phyloP scores from a whole-genome alignment of 2,113 vertebrate genomes.

The Gambusia affinis region DNA sequence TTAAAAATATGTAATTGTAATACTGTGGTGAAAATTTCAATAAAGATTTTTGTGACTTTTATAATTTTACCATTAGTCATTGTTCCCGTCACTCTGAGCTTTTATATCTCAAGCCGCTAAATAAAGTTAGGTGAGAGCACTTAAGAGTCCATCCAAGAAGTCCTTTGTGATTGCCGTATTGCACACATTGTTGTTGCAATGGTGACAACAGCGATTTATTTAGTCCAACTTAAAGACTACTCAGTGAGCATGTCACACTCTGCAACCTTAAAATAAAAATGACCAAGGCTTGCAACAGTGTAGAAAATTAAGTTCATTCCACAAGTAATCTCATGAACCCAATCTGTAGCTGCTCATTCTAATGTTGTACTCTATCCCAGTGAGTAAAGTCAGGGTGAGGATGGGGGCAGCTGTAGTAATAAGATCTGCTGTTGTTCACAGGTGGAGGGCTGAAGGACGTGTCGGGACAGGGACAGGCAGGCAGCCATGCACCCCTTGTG shows the following conservation, averaged over 20 bases:
- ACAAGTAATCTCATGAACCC: conserved; percentile 7
- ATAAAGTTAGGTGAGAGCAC: too few species aligned
- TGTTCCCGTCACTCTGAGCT: too few species aligned
- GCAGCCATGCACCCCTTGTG: conserved; percentile 1
- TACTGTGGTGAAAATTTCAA: too few species aligned
- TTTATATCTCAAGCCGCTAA: too few species aligned
- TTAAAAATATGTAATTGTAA: too few species aligned
- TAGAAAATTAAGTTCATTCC: not conserved
- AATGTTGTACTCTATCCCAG: not conserved
- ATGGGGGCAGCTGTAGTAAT: conserved; percentile 8
- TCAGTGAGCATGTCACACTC: not conserved
- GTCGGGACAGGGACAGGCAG: conserved; percentile 14
- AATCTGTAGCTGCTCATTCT: not conserved
- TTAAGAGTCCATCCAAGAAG: not conserved
- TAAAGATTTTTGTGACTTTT: too few species aligned
- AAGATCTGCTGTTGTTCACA: conserved; percentile 5
- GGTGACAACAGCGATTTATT: too few species aligned
- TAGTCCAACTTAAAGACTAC: not conserved
- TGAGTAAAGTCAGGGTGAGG: conserved; percentile 3
- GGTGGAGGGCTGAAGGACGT: conserved; percentile 28
- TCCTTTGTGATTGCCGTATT: not conserved
- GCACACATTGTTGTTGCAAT: not conserved
- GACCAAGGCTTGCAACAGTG: not conserved
- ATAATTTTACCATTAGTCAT: too few species aligned
- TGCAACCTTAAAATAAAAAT: not conserved